Evolutionary conservation across 2,797 vertebrate species (phyloP).

Genomic region (Coccyzus lansbergi): DNA sequence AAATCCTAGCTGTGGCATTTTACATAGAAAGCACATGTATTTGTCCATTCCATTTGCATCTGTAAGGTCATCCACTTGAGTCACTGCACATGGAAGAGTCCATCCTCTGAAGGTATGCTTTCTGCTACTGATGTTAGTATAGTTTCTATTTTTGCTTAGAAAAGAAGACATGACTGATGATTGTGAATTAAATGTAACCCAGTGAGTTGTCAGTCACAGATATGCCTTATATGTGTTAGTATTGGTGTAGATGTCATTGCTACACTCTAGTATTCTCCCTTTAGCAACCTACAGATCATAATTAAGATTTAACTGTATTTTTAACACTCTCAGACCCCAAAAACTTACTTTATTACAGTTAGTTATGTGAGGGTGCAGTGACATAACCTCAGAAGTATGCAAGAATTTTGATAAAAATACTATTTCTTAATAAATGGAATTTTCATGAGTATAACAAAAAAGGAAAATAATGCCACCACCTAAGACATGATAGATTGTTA

Average conservation of each 20-base stretch:
- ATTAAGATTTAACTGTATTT: constrained; percentile 66
- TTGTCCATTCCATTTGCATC: background rate
- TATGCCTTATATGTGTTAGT: constrained; percentile 50
- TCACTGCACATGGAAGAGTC: constrained; percentile 8
- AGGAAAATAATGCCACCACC: background rate
- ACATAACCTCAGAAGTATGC: background rate
- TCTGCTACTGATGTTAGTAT: background rate
- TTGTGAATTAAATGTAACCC: constrained; percentile 70
- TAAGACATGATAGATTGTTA: constrained; percentile 35
- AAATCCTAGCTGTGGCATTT: background rate
- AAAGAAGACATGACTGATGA: constrained; percentile 71
- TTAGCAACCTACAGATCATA: constrained; percentile 51
- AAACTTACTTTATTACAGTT: background rate
- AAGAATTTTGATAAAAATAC: background rate
- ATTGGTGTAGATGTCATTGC: constrained; percentile 53
- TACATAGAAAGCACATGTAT: background rate
- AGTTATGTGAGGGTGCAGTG: constrained; percentile 31
- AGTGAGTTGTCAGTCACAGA: constrained; percentile 74
- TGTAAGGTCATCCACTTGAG: constrained; percentile 24
- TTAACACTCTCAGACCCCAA: constrained; percentile 56
- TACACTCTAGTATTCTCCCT: constrained; percentile 45
- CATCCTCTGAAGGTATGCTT: constrained; percentile 23
- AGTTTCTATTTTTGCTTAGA: constrained; percentile 31
- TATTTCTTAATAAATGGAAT: constrained; percentile 48
- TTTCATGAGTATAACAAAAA: constrained; percentile 22